phyloP scores from a whole-genome alignment of 2,888 invertebrate genomes.

The Lithophane leautieri region DNA sequence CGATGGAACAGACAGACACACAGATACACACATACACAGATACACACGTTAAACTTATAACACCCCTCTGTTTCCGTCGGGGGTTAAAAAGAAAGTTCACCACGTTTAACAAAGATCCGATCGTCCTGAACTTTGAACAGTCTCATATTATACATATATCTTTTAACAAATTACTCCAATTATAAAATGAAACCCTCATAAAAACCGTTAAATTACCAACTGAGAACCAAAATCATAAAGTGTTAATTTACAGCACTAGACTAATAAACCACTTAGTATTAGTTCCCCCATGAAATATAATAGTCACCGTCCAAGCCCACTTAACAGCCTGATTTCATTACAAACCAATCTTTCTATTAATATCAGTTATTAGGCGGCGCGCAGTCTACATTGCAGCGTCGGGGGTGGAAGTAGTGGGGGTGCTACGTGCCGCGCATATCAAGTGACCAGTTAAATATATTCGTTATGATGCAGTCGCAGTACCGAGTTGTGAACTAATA shows the following conservation, averaged over 20 bases:
- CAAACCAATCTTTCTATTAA: constrained; percentile 52
- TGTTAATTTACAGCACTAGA: constrained; percentile 14
- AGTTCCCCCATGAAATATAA: constrained; percentile 14
- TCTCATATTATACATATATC: no score
- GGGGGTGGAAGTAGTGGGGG: constrained; percentile 32
- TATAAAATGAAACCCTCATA: background rate
- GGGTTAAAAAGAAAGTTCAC: no score
- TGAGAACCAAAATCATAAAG: background rate
- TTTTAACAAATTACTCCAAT: background rate
- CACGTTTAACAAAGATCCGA: no score
- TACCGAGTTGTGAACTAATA: constrained; percentile 49
- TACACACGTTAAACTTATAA: no score
- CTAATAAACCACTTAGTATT: background rate
- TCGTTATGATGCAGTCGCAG: constrained; percentile 57
- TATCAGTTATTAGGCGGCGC: constrained; percentile 45
- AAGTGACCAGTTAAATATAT: constrained; percentile 53
- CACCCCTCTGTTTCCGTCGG: no score
- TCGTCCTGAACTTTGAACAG: no score
- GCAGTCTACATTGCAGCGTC: constrained; percentile 26
- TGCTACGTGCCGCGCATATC: constrained; percentile 41
- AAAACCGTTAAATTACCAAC: background rate
- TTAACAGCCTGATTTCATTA: constrained; percentile 47
- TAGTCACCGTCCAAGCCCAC: constrained; percentile 13
- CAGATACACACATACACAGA: no score
- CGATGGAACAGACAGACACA: no score